These are phyloP conservation scores for Noctua comes DNA, from an alignment of 2,888 invertebrate species.

Conservation along the genomic window DNA sequence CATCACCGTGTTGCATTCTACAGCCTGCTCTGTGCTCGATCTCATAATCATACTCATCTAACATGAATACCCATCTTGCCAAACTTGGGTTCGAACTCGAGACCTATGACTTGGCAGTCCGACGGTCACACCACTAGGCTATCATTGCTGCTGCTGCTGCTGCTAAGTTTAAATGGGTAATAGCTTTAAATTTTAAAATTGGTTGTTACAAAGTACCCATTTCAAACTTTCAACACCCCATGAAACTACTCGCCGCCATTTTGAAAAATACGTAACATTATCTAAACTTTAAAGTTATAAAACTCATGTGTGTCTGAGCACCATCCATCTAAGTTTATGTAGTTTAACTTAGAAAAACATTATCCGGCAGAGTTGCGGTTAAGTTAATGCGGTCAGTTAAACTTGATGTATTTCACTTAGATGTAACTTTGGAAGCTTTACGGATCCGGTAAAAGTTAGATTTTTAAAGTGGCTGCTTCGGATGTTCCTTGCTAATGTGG, in stretches of 20 bases:
- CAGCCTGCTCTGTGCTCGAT: too few species aligned
- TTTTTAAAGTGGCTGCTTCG: conserved; percentile 59
- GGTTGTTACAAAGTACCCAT: conserved; percentile 12
- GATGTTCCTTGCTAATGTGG: conserved; percentile 49
- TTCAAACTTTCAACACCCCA: conserved; percentile 27
- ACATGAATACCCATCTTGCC: too few species aligned
- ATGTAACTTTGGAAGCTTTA: conserved; percentile 75
- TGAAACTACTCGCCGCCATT: conserved; percentile 46
- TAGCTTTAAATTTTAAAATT: background rate
- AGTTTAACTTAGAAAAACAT: conserved; percentile 77
- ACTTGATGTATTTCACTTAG: conserved; percentile 81
- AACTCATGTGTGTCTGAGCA: conserved; percentile 77
- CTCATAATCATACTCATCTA: too few species aligned
- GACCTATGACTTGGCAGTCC: too few species aligned
- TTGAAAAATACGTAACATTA: conserved; percentile 60
- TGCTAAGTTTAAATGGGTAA: background rate
- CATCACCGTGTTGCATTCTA: too few species aligned
- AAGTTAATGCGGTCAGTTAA: conserved; percentile 79
- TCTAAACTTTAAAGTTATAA: conserved; percentile 63
- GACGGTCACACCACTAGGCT: too few species aligned
- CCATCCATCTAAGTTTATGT: conserved; percentile 83
- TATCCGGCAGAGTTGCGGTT: conserved; percentile 73
- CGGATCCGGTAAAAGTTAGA: conserved; percentile 66
- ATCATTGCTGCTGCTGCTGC: too few species aligned
- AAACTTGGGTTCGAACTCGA: too few species aligned